Conservation (phyloP, 2,113 vertebrate species). For the Otocyon megalotis region DNA sequence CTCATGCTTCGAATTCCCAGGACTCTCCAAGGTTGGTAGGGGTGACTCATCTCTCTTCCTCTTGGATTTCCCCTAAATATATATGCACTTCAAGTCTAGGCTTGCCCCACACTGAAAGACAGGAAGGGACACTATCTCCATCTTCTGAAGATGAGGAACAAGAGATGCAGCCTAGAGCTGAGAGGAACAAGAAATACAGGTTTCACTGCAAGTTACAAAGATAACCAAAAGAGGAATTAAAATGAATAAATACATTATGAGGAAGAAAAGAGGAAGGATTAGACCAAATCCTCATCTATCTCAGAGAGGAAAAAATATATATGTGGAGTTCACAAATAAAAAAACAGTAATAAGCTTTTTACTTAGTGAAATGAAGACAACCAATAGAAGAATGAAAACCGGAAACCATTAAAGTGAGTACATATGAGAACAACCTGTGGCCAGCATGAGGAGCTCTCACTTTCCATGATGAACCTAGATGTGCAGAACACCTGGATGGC, state of each 20-base stretch:
- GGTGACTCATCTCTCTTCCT: neutral
- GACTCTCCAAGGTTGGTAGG: neutral
- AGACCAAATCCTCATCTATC: neutral
- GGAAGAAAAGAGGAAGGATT: neutral
- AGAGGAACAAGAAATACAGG: conserved; percentile 11
- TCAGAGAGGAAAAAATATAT: neutral
- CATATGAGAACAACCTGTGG: neutral
- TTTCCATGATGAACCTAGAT: neutral
- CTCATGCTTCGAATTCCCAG: neutral
- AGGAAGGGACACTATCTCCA: neutral
- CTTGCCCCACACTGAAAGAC: neutral
- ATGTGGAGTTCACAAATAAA: neutral
- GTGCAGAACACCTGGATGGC: neutral
- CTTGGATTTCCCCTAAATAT: neutral
- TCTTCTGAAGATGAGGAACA: neutral
- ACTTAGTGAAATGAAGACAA: neutral
- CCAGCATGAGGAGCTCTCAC: neutral
- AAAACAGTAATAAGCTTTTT: neutral
- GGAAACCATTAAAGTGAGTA: neutral
- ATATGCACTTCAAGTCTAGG: neutral
- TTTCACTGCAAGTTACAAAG: neutral
- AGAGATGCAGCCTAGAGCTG: neutral
- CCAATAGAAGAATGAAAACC: neutral
- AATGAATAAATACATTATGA: neutral
- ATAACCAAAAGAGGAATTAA: conserved; percentile 19